These are phyloP conservation scores for Leucoraja erinaceus DNA, from an alignment of 2,113 vertebrate species.

Conservation along the genomic window DNA sequence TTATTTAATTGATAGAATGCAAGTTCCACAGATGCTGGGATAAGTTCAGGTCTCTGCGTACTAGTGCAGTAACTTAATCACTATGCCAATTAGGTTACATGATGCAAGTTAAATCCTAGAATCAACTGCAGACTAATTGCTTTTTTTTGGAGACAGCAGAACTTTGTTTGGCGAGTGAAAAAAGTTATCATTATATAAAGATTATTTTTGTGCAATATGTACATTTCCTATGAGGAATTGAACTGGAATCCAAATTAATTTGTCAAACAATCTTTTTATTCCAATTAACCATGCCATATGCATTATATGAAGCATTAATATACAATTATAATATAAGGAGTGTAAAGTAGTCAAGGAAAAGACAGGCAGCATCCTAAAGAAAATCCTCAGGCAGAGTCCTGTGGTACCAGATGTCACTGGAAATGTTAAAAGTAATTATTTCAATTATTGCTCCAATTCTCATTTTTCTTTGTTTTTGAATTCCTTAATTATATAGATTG, in stretches of 20 bases:
- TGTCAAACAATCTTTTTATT: conserved; percentile 31
- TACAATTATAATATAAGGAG: conserved; percentile 4
- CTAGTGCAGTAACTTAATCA: too few species aligned
- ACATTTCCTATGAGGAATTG: background rate
- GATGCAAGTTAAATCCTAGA: background rate
- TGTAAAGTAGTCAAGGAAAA: conserved; percentile 6
- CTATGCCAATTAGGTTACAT: too few species aligned
- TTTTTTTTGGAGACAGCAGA: background rate
- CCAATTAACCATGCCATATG: conserved; percentile 17
- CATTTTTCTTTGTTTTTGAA: background rate
- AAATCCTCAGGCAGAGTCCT: background rate
- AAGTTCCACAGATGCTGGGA: too few species aligned
- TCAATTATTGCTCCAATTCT: conserved; percentile 30
- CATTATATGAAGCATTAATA: background rate
- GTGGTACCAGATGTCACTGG: background rate
- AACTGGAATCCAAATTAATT: conserved; percentile 16
- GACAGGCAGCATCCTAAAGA: background rate
- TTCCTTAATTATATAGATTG: background rate
- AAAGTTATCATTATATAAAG: too few species aligned
- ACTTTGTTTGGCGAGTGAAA: background rate
- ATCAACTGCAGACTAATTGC: background rate
- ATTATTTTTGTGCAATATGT: background rate
- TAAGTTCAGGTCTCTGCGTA: too few species aligned
- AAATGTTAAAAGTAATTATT: conserved; percentile 34
- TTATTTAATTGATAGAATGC: too few species aligned